These are phyloP conservation scores for Calyptomena viridis DNA, from an alignment of 2,113 vertebrate genomes.

Conservation along the genomic window DNA sequence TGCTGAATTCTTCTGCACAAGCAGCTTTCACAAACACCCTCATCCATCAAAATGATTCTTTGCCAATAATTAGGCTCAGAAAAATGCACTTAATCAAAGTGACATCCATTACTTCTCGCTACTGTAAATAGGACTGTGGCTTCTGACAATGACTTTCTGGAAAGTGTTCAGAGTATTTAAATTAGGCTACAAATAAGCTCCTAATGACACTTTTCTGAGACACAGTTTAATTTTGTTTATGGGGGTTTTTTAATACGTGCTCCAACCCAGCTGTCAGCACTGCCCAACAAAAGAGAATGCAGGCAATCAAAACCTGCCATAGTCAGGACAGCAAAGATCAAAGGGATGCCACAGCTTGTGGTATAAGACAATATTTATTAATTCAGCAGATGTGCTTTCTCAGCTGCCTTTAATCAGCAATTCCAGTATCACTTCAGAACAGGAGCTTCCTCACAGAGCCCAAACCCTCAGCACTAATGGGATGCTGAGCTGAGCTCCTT, in stretches of 20 bases:
- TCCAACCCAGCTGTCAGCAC: conserved; percentile 19
- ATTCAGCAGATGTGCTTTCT: conserved; percentile 28
- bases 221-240: conserved; percentile 28
- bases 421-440: background rate
- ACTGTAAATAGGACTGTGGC: conserved; percentile 36
- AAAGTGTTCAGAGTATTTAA: conserved; percentile 46
- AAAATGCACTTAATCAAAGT: conserved; percentile 55
- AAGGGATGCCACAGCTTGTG: conserved; percentile 40
- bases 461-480: accelerated
- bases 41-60: conserved; percentile 20
- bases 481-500: background rate
- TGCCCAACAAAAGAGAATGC: conserved; percentile 12
- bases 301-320: background rate
- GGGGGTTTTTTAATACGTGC: background rate
- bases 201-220: conserved; percentile 15
- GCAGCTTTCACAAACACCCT: background rate
- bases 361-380: conserved; percentile 37
- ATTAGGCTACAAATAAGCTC: conserved; percentile 11
- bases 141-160: conserved; percentile 32
- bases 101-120: conserved; percentile 22
- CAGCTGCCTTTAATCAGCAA: conserved; percentile 17
- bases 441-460: background rate
- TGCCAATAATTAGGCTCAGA: conserved; percentile 30
- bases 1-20: background rate
- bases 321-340: conserved; percentile 27